Conservation (phyloP, 92 coral and sea anemone species). For the Porites rus region DNA sequence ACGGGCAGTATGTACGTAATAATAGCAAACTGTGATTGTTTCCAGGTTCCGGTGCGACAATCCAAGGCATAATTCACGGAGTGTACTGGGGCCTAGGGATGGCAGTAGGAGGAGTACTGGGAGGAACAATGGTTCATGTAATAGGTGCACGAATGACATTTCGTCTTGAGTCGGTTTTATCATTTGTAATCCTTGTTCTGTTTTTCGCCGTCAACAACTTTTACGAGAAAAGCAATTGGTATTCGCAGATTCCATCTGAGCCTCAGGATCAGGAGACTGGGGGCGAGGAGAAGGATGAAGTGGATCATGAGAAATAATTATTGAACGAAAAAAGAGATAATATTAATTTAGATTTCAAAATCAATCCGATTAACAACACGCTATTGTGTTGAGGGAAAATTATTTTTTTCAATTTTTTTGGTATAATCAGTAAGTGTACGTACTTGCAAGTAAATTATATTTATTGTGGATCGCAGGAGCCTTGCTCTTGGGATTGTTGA, state of each 20-base stretch:
- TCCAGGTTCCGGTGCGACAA: constrained; percentile 83
- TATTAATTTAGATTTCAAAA: not conserved
- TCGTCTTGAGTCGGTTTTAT: constrained; percentile 75
- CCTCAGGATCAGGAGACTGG: constrained; percentile 48
- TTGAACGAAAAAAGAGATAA: not conserved
- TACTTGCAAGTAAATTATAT: not conserved
- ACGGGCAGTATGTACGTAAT: too few species aligned
- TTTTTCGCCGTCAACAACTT: constrained; percentile 76
- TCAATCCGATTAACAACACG: not conserved
- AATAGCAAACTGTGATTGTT: not conserved
- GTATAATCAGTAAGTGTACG: not conserved
- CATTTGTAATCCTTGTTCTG: constrained; percentile 72
- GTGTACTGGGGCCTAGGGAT: constrained; percentile 96
- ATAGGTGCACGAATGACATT: constrained; percentile 87
- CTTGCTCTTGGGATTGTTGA: not conserved
- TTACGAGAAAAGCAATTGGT: constrained; percentile 44
- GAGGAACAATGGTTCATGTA: constrained; percentile 83
- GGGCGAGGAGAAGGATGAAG: constrained; percentile 14
- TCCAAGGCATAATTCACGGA: constrained; percentile 93
- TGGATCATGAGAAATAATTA: not conserved
- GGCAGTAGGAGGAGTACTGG: constrained; percentile 91
- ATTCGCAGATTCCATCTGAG: constrained; percentile 54
- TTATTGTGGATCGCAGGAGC: constrained; percentile 3
- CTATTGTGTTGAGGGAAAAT: not conserved
- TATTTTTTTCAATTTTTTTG: not conserved